These are phyloP conservation scores for Psilopogon haemacephalus DNA, from an alignment of 2,113 vertebrate species.

Conservation along the genomic window DNA sequence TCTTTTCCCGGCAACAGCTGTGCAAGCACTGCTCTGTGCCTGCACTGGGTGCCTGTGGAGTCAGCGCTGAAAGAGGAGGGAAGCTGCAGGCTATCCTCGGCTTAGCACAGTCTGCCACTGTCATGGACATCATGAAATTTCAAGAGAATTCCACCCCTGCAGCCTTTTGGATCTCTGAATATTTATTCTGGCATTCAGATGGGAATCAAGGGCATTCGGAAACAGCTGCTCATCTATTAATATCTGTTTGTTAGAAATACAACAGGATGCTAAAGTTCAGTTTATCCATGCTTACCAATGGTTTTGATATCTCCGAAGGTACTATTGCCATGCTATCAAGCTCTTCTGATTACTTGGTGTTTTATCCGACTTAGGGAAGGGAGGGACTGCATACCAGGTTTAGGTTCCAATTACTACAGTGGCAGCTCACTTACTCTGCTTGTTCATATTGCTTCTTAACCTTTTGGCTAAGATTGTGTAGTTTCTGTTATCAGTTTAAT, in stretches of 20 bases:
- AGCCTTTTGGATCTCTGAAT: not conserved
- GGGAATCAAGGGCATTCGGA: not conserved
- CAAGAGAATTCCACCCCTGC: not conserved
- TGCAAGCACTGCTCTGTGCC: rapidly evolving
- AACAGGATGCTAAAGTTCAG: not conserved
- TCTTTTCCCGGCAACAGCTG: not conserved
- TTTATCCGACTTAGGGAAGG: not conserved
- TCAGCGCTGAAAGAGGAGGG: not conserved
- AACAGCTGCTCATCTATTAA: not conserved
- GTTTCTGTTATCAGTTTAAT: too few relatives aligned
- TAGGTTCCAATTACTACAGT: not conserved
- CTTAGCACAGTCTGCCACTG: rapidly evolving
- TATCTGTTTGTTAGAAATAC: not conserved
- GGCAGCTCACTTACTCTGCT: not conserved
- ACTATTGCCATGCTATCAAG: not conserved
- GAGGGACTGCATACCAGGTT: not conserved
- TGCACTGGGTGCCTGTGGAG: rapidly evolving
- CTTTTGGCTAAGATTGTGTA: too few relatives aligned
- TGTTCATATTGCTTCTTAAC: too few relatives aligned
- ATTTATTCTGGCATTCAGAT: not conserved
- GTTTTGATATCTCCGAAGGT: not conserved
- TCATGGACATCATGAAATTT: not conserved
- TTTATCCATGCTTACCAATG: not conserved
- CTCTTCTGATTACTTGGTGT: not conserved
- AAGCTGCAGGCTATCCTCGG: rapidly evolving